Evolutionary conservation across 2,888 invertebrate genomes (phyloP), one percentile per base, ranked within the genome.

Genomic region (Drosophila testacea): DNA sequence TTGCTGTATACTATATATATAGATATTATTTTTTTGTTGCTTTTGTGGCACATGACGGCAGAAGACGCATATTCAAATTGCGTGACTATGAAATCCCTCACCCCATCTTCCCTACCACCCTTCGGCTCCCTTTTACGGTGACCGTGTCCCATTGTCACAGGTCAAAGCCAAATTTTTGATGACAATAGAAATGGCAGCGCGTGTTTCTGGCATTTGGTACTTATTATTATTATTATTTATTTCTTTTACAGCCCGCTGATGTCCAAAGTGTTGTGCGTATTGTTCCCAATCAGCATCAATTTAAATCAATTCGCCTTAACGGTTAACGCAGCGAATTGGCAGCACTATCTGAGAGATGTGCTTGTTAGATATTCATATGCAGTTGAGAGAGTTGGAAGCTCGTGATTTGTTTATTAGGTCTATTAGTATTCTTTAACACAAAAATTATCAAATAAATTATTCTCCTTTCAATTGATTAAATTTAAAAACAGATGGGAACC

Each of bases 61-160:
- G 47, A 77, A 73, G 76, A 70, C 61, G 67, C 66, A 72, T 68
- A 86, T 81, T 79, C 69, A 79, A 81, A 87, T 84, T 75, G 83
- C 82, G 83, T 81, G 84, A 77, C 79, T 61, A 32, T 56, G 55
- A 4, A 59, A 30, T 13, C 50, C 7, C 16, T 2, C 28, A 4
- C 32, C 3, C 6, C 6, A 32, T 22, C 2, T 13, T 9, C 38
- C 41, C 47, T 10, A 41, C 32, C 28, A 4, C 30, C 32, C 42
- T 10, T 13, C 13, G 11, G 10, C 13, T 9, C 10, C n/a, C 10
- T 10, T n/a, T 34, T 10, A 41, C 54, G 34, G 1, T 65, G 66
- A 56, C 44, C 69, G 42, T 60, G 51, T 38, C 28, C 61, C 38
- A 77, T 59, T 65, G 73, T 60, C 61, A 65, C 57, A 63, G 74